Percentiles rank a stretch among this genome's conserved stretches.
Evolutionary conservation across 2,888 invertebrate genomes (phyloP).

Genomic region (Zootermopsis nevadensis): DNA sequence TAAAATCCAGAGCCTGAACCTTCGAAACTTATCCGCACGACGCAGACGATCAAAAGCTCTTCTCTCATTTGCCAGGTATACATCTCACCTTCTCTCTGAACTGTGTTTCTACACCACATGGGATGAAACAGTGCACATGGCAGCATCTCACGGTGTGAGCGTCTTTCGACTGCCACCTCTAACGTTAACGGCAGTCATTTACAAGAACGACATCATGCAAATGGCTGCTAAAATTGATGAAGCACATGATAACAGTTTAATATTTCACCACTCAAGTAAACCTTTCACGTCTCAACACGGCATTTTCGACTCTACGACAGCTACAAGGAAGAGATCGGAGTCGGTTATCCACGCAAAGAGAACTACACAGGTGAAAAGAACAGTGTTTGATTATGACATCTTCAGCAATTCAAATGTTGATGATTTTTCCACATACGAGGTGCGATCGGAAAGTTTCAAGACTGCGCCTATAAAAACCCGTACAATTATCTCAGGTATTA

Average conservation of each 20-base stretch:
- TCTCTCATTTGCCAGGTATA: constrained; percentile 42
- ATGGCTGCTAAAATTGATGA: neutral
- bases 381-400: too few relatives aligned
- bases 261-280: neutral
- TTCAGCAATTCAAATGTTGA: too few relatives aligned
- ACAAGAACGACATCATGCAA: neutral
- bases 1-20: too few relatives aligned
- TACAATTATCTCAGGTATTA: too few relatives aligned
- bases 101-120: constrained; percentile 49
- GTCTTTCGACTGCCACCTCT: neutral
- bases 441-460: too few relatives aligned
- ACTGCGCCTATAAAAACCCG: too few relatives aligned
- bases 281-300: constrained; percentile 3
- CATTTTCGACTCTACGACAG: neutral
- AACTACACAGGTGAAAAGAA: neutral
- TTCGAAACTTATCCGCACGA: too few relatives aligned
- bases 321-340: neutral
- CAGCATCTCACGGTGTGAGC: constrained; percentile 40
- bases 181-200: neutral
- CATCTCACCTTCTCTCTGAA: constrained; percentile 40
- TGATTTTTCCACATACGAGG: too few relatives aligned
- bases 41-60: too few relatives aligned
- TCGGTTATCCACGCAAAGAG: neutral
- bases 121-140: constrained; percentile 45
- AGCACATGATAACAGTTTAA: neutral